Evolutionary conservation across 2,797 vertebrate species (phyloP).

Genomic region (Sebastes steindachneri): DNA sequence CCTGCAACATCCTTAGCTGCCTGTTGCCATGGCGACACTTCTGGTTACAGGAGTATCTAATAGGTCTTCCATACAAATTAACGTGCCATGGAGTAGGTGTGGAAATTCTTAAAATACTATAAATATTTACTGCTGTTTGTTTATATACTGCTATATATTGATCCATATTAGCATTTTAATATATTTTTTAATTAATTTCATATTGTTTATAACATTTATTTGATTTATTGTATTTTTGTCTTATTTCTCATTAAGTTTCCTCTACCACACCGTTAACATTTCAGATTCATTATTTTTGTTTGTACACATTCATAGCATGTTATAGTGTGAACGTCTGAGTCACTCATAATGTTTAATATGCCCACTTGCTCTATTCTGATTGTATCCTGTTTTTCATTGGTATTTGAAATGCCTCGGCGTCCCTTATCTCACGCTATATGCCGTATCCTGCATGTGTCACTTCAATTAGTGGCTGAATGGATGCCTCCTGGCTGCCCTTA

Average conservation of each 20-base stretch:
- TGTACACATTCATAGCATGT: neutral
- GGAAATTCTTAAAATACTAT: neutral
- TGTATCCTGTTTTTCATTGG: neutral
- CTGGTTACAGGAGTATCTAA: slow-evolving; percentile 73
- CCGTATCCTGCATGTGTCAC: neutral
- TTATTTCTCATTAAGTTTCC: neutral
- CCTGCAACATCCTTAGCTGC: slow-evolving; percentile 63
- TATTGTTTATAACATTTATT: neutral
- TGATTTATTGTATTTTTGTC: neutral
- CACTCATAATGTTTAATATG: neutral
- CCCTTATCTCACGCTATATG: neutral
- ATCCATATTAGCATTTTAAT: neutral
- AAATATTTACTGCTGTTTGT: neutral
- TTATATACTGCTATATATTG: neutral
- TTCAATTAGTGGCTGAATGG: neutral
- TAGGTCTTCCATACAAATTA: slow-evolving; percentile 62
- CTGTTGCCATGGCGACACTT: slow-evolving; percentile 81
- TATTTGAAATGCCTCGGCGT: neutral
- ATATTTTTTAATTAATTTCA: neutral
- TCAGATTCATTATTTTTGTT: neutral
- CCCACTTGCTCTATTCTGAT: neutral
- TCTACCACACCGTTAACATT: neutral
- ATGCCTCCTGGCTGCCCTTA: neutral
- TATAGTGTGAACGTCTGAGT: neutral
- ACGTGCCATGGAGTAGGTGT: slow-evolving; percentile 8